These are phyloP conservation scores for Melanargia galathea DNA, from an alignment of 2,888 invertebrate genomes.

Conservation along the genomic window DNA sequence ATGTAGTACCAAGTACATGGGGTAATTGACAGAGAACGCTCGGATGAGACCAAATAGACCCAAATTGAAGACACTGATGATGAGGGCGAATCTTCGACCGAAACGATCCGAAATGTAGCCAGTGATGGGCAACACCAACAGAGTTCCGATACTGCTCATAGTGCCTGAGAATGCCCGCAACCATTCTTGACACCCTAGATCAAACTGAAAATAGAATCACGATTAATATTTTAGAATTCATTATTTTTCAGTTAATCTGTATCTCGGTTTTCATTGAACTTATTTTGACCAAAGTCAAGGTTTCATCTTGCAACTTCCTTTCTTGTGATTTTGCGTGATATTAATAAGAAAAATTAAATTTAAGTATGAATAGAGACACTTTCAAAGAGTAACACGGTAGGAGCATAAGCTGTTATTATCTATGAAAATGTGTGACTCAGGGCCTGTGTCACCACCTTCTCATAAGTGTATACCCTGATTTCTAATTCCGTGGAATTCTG, in stretches of 20 bases:
- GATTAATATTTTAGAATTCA: neutral
- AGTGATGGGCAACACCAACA: constrained; percentile 83
- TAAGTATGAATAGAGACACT: no score
- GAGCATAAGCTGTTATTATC: no score
- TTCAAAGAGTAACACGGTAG: no score
- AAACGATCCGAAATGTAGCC: constrained; percentile 84
- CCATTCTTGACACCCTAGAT: constrained; percentile 83
- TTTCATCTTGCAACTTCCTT: no score
- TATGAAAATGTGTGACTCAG: no score
- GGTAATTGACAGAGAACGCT: constrained; percentile 77
- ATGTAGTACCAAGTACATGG: constrained; percentile 65
- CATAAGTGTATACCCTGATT: no score
- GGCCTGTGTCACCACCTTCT: no score
- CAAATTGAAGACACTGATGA: constrained; percentile 52
- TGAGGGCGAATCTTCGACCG: constrained; percentile 65
- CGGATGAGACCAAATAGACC: constrained; percentile 57
- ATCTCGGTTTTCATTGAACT: no score
- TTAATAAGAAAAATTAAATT: no score
- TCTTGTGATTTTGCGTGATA: no score
- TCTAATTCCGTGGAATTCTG: no score
- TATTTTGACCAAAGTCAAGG: no score
- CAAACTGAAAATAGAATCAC: constrained; percentile 64
- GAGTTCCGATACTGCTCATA: constrained; percentile 83
- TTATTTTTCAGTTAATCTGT: neutral
- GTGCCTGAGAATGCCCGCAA: constrained; percentile 85